Evolutionary conservation across 2,797 vertebrate genomes (phyloP), one percentile per base, ranked within the genome.

Genomic region (Galaxias olidus): DNA sequence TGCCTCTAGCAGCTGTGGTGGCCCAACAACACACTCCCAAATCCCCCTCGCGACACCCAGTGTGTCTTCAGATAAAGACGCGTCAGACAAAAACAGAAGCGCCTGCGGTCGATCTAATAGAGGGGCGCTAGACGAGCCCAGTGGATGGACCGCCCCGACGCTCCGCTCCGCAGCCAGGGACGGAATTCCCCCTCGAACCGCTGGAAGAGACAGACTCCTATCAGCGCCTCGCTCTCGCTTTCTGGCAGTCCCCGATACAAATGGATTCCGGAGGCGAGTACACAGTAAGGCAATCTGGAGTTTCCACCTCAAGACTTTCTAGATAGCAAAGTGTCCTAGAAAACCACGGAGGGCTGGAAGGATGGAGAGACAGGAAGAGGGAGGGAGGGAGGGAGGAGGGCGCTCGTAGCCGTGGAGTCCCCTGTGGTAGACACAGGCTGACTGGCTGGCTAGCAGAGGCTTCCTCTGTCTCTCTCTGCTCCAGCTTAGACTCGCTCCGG

Each of bases 61-160:
- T 59, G 66, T 74, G 75, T 77, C 58, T 43, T 59, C 77, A 82
- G 60, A 79, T 45, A 81, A 83, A 74, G 80, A 81, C 79, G 79
- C 78, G 68, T 60, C 74, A 53, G 58, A 19, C 63, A 49, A 42
- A 77, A 71, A 75, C 69, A 8, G 45, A 45, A 54, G 14, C 10
- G 5, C 30, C 30, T 6, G 30, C 3, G 6, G 30, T 30, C 30
- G 30, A 30, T 30, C 30, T 6, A 2, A 3, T 30, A 30, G 30
- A 30, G 30, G 30, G 6, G 30, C 2, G 30, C 2, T 30, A 30
- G 30, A 6, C 6, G 30, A 30, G 30, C 6, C 30, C 30, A 6
- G 3, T 30, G 3, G 30, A 30, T 30, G 3, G 30, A 2, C 30
- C 30, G 30, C 30, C 30, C 30, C 30, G 30, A 30, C 30, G 30